Conservation (phyloP, 2,888 invertebrate genomes). For the Eudemis profundana region DNA sequence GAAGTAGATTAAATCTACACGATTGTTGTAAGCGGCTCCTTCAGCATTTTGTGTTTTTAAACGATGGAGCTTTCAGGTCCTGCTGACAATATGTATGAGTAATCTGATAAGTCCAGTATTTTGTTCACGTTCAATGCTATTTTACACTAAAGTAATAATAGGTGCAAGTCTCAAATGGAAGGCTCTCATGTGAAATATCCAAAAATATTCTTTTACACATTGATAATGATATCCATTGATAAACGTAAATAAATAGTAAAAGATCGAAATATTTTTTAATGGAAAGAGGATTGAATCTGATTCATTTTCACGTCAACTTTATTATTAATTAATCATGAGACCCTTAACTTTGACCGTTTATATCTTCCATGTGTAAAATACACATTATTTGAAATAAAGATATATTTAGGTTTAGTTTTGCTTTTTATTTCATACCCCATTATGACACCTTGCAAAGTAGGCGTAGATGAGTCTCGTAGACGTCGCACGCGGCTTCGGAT, state of each 20-base stretch:
- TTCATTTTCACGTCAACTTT: constrained; percentile 58
- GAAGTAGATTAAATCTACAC: constrained; percentile 79
- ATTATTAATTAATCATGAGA: constrained; percentile 67
- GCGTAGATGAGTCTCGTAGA: too few species aligned
- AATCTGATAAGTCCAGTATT: constrained; percentile 30
- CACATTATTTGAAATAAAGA: constrained; percentile 70
- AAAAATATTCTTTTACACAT: constrained; percentile 7
- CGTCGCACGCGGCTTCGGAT: too few species aligned
- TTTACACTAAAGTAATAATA: constrained; percentile 56
- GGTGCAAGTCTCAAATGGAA: constrained; percentile 77
- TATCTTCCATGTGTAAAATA: constrained; percentile 73
- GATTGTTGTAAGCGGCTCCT: constrained; percentile 61
- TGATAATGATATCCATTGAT: constrained; percentile 3
- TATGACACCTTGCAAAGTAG: neutral
- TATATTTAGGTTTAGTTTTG: constrained; percentile 72
- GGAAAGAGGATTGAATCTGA: constrained; percentile 75
- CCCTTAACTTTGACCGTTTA: constrained; percentile 66
- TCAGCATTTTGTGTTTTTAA: constrained; percentile 34
- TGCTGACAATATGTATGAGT: constrained; percentile 56
- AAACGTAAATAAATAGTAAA: neutral
- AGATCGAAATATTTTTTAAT: constrained; percentile 52
- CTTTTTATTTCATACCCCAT: constrained; percentile 56
- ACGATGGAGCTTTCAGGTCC: constrained; percentile 63
- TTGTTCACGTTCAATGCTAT: constrained; percentile 53
- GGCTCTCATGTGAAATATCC: constrained; percentile 52